These are phyloP conservation scores for Xanthorhoe designata DNA, from an alignment of 2,888 invertebrate species.

Conservation along the genomic window DNA sequence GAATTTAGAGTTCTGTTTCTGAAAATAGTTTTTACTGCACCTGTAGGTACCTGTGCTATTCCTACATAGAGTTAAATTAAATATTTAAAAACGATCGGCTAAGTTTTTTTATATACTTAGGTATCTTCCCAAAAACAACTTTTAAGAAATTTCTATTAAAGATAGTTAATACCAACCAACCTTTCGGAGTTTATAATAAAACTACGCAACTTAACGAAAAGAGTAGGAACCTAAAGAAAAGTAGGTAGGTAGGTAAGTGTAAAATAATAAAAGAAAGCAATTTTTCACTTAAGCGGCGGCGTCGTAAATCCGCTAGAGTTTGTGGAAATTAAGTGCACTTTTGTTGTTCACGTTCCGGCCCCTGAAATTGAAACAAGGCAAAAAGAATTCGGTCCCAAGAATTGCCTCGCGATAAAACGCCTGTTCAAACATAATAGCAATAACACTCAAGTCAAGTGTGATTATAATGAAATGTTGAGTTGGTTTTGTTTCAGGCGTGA, in stretches of 20 bases:
- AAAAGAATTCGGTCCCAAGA: slow-evolving; percentile 39
- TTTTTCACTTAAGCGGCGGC: slow-evolving; percentile 67
- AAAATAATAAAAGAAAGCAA: slow-evolving; percentile 65
- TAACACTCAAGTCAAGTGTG: slow-evolving; percentile 34
- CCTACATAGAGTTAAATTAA: too few species aligned
- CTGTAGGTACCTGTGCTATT: too few species aligned
- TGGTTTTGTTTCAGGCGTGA: slow-evolving; percentile 11
- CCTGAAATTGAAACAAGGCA: slow-evolving; percentile 48
- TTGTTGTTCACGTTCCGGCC: slow-evolving; percentile 59
- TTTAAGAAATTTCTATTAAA: too few species aligned
- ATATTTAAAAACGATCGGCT: too few species aligned
- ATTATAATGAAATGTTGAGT: slow-evolving; percentile 26
- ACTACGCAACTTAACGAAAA: slow-evolving; percentile 4
- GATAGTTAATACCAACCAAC: too few species aligned
- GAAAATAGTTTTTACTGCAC: too few species aligned
- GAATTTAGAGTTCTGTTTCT: too few species aligned
- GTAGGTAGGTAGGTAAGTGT: slow-evolving; percentile 12
- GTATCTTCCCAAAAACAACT: too few species aligned
- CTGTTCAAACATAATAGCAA: slow-evolving; percentile 42
- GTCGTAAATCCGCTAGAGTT: slow-evolving; percentile 68
- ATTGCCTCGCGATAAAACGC: slow-evolving; percentile 32
- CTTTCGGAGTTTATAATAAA: neutral
- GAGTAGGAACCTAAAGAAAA: slow-evolving; percentile 1
- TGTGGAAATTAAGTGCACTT: slow-evolving; percentile 70
- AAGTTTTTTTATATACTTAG: too few species aligned